These are phyloP conservation scores for Cheumatopsyche charites DNA, from an alignment of 1,140 invertebrate species.

Conservation along the genomic window DNA sequence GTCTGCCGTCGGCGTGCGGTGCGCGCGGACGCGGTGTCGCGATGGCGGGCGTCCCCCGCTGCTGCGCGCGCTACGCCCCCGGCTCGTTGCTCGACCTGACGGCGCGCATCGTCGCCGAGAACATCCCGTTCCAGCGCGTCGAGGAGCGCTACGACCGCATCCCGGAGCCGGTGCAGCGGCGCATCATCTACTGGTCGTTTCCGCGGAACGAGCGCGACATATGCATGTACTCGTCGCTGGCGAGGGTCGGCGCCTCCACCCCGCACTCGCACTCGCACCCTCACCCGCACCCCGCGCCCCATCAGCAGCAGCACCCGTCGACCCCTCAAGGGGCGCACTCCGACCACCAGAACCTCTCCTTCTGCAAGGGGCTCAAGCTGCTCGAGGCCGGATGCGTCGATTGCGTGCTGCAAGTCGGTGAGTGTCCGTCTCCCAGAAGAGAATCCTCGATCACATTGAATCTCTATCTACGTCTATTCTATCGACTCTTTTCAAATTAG, in stretches of 20 bases:
- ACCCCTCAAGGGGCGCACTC: conserved; percentile 62
- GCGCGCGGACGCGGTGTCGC: conserved; percentile 34
- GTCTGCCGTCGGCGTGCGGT: conserved; percentile 45
- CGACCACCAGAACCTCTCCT: conserved; percentile 80
- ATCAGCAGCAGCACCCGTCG: conserved; percentile 82
- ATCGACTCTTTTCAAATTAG: too few species aligned
- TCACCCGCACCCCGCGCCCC: conserved; percentile 62
- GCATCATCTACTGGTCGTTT: conserved; percentile 89
- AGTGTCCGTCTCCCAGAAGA: conserved; percentile 64
- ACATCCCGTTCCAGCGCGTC: conserved; percentile 84
- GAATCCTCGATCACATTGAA: neutral
- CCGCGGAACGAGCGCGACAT: conserved; percentile 85
- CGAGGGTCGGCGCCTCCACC: conserved; percentile 60
- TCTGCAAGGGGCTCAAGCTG: conserved; percentile 83
- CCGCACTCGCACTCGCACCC: conserved; percentile 63
- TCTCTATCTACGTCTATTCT: neutral
- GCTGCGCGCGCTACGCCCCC: conserved; percentile 50
- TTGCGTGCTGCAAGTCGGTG: conserved; percentile 87
- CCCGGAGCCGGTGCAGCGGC: conserved; percentile 84
- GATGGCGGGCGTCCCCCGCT: conserved; percentile 28
- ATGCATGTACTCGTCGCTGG: conserved; percentile 86
- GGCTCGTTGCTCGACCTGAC: conserved; percentile 79
- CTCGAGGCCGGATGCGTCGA: conserved; percentile 80
- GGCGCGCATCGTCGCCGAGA: conserved; percentile 82
- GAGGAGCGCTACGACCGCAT: conserved; percentile 86